These are phyloP conservation scores for Melinaea marsaeus DNA, from an alignment of 2,888 invertebrate species.

Conservation along the genomic window DNA sequence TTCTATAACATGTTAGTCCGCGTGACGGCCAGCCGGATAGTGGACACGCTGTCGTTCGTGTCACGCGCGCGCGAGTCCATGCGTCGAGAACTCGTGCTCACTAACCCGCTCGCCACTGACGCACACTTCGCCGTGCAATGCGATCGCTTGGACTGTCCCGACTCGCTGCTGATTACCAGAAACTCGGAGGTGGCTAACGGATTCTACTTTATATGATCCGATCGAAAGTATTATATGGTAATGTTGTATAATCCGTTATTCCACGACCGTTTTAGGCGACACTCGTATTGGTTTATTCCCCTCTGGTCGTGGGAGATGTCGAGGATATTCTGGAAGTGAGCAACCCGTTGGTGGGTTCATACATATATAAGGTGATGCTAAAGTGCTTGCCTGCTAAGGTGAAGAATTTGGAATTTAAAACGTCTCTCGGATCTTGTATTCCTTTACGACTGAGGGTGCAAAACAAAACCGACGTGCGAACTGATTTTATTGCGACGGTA, in stretches of 20 bases:
- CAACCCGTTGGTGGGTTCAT: slow-evolving; percentile 55
- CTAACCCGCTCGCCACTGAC: slow-evolving; percentile 53
- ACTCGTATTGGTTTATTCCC: slow-evolving; percentile 57
- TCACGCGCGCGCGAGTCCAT: slow-evolving; percentile 60
- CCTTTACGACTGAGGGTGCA: slow-evolving; percentile 60
- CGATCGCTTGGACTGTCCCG: slow-evolving; percentile 48
- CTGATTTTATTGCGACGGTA: slow-evolving; percentile 55
- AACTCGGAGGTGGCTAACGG: slow-evolving; percentile 54
- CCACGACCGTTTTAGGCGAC: slow-evolving; percentile 44
- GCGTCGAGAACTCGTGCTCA: slow-evolving; percentile 51
- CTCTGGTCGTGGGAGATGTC: slow-evolving; percentile 59
- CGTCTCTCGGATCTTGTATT: slow-evolving; percentile 52
- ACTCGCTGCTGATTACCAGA: slow-evolving; percentile 46
- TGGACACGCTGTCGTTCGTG: slow-evolving; percentile 54
- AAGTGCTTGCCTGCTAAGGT: slow-evolving; percentile 64
- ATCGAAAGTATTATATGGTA: background rate
- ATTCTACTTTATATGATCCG: no score
- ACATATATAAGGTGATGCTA: slow-evolving; percentile 53
- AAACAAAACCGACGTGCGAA: slow-evolving; percentile 52
- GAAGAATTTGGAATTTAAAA: slow-evolving; percentile 53
- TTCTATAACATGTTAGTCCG: slow-evolving; percentile 54
- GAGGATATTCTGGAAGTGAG: slow-evolving; percentile 54
- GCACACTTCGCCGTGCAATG: slow-evolving; percentile 48
- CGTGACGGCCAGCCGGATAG: slow-evolving; percentile 53
- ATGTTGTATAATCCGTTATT: background rate